A percentile compares a stretch with the other conserved stretches of the same genome.
Evolutionary conservation across 2,888 invertebrate species (phyloP).

Genomic region (Andrena trimmerana): DNA sequence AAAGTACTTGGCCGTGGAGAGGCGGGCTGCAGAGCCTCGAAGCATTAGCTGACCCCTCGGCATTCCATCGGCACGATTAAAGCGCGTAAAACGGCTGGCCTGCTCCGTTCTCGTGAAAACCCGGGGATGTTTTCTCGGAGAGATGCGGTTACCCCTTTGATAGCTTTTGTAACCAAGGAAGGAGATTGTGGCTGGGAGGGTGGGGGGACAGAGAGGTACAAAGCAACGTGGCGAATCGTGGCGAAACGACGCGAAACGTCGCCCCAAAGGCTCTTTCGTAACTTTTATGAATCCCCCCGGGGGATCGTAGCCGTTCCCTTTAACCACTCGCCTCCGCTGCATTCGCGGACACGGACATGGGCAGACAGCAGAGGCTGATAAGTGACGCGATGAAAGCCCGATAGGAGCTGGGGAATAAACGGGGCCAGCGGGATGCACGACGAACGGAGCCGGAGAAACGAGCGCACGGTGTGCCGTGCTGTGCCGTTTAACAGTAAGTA

Average conservation of each 20-base stretch:
- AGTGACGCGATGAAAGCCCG: conserved; percentile 54
- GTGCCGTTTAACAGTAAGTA: not conserved
- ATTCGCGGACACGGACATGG: conserved; percentile 33
- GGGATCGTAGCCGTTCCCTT: conserved; percentile 35
- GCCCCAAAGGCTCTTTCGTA: conserved; percentile 27
- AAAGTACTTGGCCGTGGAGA: too few relatives aligned
- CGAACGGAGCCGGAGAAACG: conserved; percentile 7
- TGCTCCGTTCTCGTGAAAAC: not conserved
- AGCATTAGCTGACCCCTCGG: conserved; percentile 6
- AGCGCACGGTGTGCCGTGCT: not conserved
- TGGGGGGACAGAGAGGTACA: not conserved
- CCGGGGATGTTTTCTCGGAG: not conserved
- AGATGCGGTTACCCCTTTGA: conserved; percentile 1
- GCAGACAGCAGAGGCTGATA: conserved; percentile 42
- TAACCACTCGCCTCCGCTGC: conserved; percentile 43
- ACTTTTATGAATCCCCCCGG: conserved; percentile 30
- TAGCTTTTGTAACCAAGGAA: conserved; percentile 9
- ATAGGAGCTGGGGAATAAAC: conserved; percentile 50
- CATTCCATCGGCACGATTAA: conserved; percentile 34
- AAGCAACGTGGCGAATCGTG: conserved; percentile 25
- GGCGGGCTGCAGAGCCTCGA: not conserved
- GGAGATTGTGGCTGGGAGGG: not conserved
- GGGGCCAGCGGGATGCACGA: conserved; percentile 34
- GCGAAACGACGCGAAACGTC: conserved; percentile 8
- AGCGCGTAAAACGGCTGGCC: conserved; percentile 6